Evolutionary conservation across 1,140 invertebrate species (phyloP), one percentile per base, ranked within the genome.

Genomic region (Coenobita brevimanus): DNA sequence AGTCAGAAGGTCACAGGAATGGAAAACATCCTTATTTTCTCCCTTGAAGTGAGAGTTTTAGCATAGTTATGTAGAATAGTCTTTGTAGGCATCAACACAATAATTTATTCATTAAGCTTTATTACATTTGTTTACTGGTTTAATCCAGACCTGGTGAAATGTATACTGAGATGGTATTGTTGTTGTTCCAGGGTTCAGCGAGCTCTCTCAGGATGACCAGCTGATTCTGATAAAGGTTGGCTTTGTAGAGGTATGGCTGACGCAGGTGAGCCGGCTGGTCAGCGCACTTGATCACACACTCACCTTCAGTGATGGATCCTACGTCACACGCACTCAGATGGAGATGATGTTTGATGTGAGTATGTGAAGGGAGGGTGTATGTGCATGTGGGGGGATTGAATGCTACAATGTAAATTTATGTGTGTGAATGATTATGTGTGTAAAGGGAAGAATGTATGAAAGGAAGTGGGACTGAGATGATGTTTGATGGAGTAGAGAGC

Each of bases 161-260:
- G n/a, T n/a, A n/a, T n/a, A n/a, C n/a, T n/a, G n/a, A n/a, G n/a
- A n/a, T n/a, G n/a, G n/a, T n/a, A 75, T 8, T 33, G 41, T 36
- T 57, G 2, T 21, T 46, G 54, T 88, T 78, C 10, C 89, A 94
- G 94, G 97, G 89, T 99, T 99, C 93, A 94, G 95, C 91, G 95
- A 96, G 76, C 94, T 98, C 78, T 95, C 95, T 30, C 97, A 98
- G 93, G 97, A 98, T 91, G 97, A 98, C 93, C 97, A 99, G 93
- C 94, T 99, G 79, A 98, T 98, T 90, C 94, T 99, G 60, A 98
- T 98, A 91, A 98, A 99, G 94, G 95, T 97, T 91, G 98, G 97
- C 50, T 99, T 99, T 94, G 98, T 99, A 92, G 98, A 99, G 93
- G 95, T 99, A 75, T 99, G 98, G 98, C 93, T 99, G 81, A 96